phyloP scores from a whole-genome alignment of 2,888 invertebrate species.

The Nudaria mundana region DNA sequence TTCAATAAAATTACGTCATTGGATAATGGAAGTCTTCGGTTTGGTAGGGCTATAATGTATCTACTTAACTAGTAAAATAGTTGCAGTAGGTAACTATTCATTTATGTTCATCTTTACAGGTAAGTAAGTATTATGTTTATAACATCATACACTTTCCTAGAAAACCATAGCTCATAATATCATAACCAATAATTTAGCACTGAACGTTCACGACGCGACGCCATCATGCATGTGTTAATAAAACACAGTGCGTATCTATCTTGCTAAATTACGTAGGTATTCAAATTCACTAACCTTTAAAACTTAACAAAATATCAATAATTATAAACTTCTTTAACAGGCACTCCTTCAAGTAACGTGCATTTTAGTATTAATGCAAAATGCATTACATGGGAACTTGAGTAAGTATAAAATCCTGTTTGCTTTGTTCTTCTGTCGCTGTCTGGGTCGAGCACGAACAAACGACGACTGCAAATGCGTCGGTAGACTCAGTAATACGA shows the following conservation, averaged over 20 bases:
- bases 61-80: no score
- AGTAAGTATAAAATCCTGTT: conserved; percentile 34
- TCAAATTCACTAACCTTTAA: conserved; percentile 62
- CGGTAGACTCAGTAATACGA: conserved; percentile 29
- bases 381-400: conserved; percentile 30
- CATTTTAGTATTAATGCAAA: conserved; percentile 42
- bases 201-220: conserved; percentile 32
- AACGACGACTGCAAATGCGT: conserved; percentile 45
- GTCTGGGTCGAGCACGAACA: conserved; percentile 52
- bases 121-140: no score
- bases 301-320: conserved; percentile 29
- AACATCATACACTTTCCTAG: conserved; percentile 27
- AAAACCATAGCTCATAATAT: no score
- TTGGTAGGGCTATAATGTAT: no score
- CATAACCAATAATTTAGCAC: conserved; percentile 6
- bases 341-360: conserved; percentile 35
- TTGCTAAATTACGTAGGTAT: conserved; percentile 28
- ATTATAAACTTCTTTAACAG: conserved; percentile 42
- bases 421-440: conserved; percentile 40
- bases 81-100: no score
- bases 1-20: background rate
- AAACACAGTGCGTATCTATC: conserved; percentile 16
- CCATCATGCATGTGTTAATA: conserved; percentile 36
- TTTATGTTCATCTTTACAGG: no score
- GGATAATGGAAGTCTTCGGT: background rate